Base-by-base conservation (phyloP, 2,113 vertebrate genomes). In the Leptodactylus fuscus region DNA sequence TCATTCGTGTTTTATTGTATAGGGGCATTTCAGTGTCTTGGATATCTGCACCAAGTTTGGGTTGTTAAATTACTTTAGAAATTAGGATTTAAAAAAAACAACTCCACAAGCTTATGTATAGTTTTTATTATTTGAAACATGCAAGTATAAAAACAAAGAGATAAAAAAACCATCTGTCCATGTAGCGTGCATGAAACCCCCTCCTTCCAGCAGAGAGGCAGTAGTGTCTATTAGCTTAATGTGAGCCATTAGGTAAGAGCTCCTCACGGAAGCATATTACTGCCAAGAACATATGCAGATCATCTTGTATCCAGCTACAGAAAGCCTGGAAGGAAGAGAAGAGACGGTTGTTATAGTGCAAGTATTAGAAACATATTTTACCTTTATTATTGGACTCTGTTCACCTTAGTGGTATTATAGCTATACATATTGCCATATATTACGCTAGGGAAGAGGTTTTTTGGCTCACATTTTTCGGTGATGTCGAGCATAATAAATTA, bases 151-250 rank as follows among this genome's bases (percentile, higher is more conserved):
- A 27, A 51, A 76, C n/a, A 44, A 44, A 5, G 22, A 0, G 20
- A 76, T 76, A 18, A 46, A 74, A 29, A 46, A 44, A 46, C 15
- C 9, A 22, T 22, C 0, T 6, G 12, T 34, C 29, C 3, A 16
- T 8, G 5, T 1, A 1, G 1, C 6, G n/a, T 65, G 2, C n/a
- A 48, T n/a, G 8, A 49, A 27, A 8, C 44, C 73, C 48, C 32
- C 29, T 84, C 60, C 53, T 81, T 60, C 85, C 48, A 81, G 24
- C 32, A 71, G 77, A 86, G 76, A 78, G 83, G 83, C 15, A 6
- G 29, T 41, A 27, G n/a, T 75, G 29, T 69, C 29, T 15, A 18
- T 5, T 44, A 69, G 83, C 83, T 85, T 78, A 85, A 81, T 46
- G 36, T 86, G 60, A 86, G 67, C 84, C 36, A 70, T 9, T 34